A percentile compares a stretch with the other conserved stretches of the same genome.
phyloP scores from a whole-genome alignment of 2,797 vertebrate genomes.

The Onychomys arenicola region DNA sequence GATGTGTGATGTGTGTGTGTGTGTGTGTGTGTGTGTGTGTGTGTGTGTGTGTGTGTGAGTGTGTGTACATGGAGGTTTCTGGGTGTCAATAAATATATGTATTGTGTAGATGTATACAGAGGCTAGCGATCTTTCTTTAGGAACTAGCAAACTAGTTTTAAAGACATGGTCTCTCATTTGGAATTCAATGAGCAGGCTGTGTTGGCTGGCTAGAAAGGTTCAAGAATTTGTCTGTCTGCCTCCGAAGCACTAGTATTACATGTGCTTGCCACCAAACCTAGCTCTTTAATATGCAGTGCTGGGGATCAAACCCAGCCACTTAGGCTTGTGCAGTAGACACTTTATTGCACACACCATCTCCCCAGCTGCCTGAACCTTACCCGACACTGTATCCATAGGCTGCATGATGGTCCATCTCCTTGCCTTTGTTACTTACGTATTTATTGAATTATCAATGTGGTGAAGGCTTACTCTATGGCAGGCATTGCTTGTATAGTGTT shows the following conservation, averaged over 20 bases:
- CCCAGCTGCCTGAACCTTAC: no score
- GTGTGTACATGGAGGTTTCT: no score
- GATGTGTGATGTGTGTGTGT: background rate
- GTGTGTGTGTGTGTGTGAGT: no score
- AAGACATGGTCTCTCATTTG: background rate
- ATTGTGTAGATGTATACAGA: background rate
- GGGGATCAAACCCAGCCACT: background rate
- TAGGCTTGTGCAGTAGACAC: no score
- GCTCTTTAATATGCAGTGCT: background rate
- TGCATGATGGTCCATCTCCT: background rate
- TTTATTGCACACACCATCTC: no score
- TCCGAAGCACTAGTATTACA: background rate
- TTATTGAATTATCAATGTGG: background rate
- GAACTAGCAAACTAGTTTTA: no score
- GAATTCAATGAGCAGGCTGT: background rate
- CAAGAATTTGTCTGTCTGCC: background rate
- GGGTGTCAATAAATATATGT: no score
- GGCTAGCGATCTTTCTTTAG: no score
- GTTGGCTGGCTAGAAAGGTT: background rate
- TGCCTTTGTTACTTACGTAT: background rate
- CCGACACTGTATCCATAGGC: rapidly evolving
- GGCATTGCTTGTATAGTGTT: background rate
- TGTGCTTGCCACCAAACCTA: background rate
- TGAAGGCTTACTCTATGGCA: background rate
- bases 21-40: no score